Evolutionary conservation across 2,113 vertebrate genomes (phyloP).

Genomic region (Sinosuthora webbiana): DNA sequence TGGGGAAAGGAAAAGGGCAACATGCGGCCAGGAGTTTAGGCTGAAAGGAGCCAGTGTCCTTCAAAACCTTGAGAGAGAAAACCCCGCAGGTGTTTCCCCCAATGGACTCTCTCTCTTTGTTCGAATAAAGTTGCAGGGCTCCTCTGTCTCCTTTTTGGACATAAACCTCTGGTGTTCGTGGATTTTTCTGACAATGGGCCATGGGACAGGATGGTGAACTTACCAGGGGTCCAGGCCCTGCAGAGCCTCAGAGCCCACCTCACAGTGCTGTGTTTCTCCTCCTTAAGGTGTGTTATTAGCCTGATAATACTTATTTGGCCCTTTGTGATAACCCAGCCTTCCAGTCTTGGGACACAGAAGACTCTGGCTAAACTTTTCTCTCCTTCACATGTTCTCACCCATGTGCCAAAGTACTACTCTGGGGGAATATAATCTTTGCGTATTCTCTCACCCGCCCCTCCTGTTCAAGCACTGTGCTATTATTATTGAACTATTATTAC

Average conservation of each 20-base stretch:
- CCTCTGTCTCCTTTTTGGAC: not conserved
- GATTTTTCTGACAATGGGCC: not conserved
- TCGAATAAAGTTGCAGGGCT: not conserved
- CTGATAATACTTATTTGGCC: not conserved
- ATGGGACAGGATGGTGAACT: not conserved
- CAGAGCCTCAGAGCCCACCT: not conserved
- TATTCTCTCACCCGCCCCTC: not conserved
- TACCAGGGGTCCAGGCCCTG: not conserved
- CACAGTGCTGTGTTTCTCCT: not conserved
- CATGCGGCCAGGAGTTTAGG: rapidly evolving
- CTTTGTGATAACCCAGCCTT: not conserved
- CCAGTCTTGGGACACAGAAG: not conserved
- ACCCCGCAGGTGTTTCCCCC: rapidly evolving
- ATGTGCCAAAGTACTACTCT: not conserved
- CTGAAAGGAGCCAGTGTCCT: not conserved
- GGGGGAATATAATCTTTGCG: not conserved
- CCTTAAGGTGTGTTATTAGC: not conserved
- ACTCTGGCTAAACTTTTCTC: not conserved
- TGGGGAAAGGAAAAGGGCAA: not conserved
- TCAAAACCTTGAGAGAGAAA: not conserved
- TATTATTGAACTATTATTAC: not conserved
- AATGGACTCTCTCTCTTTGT: not conserved
- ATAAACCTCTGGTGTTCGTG: not conserved
- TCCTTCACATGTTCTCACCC: not conserved
- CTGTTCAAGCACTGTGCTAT: not conserved